A percentile compares a stretch with the other conserved stretches of the same genome.
Conservation (phyloP, 2,888 invertebrate genomes). For the Lasioglossum villosulum region DNA sequence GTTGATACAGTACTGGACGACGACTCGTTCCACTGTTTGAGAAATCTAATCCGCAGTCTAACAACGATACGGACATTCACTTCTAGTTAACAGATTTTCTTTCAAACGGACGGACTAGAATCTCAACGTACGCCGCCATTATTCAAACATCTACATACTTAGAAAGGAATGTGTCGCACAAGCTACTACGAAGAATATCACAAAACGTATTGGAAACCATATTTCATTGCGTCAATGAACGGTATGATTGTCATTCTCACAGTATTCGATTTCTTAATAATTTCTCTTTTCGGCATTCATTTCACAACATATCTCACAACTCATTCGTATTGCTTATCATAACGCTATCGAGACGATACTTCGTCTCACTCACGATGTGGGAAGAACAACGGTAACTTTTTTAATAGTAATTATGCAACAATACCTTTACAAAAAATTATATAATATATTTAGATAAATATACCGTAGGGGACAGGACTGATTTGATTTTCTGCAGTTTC, state of each 20-base stretch:
- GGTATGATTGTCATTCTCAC: constrained; percentile 54
- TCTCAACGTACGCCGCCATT: constrained; percentile 3
- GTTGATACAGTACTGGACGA: background rate
- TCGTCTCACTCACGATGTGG: background rate
- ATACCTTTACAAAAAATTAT: too few species aligned
- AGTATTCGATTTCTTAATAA: constrained; percentile 11
- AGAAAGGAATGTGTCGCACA: constrained; percentile 12
- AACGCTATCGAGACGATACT: constrained; percentile 18
- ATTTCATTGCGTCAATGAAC: constrained; percentile 18
- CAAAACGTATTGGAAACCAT: constrained; percentile 25
- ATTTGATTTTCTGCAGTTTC: too few species aligned
- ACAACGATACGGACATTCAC: background rate
- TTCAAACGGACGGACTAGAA: constrained; percentile 20
- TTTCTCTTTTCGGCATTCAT: background rate
- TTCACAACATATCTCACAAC: constrained; percentile 9
- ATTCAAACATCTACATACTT: background rate
- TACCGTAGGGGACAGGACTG: too few species aligned
- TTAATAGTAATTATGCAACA: background rate
- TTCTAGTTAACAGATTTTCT: constrained; percentile 12
- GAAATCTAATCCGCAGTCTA: background rate
- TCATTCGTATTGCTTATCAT: constrained; percentile 17
- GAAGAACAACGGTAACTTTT: background rate
- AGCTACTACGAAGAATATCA: background rate
- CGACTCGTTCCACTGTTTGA: background rate
- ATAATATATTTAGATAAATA: too few species aligned